These are phyloP conservation scores for Sebastes diploproa DNA, from an alignment of 2,797 vertebrate genomes.

Conservation along the genomic window DNA sequence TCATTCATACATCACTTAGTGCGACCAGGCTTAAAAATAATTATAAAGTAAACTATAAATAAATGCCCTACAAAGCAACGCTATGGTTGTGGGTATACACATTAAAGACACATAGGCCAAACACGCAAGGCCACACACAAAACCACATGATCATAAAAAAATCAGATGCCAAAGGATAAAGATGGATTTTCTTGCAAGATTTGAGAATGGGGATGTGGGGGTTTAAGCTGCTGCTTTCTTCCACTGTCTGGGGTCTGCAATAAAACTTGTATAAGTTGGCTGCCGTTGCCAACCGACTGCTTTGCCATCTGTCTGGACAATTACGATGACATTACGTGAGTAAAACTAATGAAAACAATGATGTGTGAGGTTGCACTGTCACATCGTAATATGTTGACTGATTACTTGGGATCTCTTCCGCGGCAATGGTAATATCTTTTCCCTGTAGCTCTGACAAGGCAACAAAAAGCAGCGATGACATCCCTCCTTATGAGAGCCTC, in stretches of 20 bases:
- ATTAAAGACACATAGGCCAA: neutral
- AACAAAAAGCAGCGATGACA: constrained; percentile 37
- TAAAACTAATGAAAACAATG: constrained; percentile 66
- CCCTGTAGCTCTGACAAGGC: constrained; percentile 27
- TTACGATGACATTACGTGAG: constrained; percentile 22
- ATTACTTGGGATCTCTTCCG: constrained; percentile 52
- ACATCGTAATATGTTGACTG: constrained; percentile 52
- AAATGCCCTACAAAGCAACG: neutral
- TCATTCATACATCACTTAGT: no score
- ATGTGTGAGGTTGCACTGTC: constrained; percentile 52
- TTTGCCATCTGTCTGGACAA: constrained; percentile 54
- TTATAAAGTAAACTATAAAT: neutral
- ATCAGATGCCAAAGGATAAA: neutral
- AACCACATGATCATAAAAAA: neutral
- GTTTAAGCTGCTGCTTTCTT: neutral
- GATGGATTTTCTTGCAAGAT: neutral
- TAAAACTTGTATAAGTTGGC: constrained; percentile 49
- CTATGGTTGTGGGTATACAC: neutral
- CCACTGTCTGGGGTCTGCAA: constrained; percentile 6
- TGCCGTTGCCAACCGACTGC: constrained; percentile 31
- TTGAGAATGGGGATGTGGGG: neutral
- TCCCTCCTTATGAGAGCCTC: constrained; percentile 33
- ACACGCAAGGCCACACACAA: neutral
- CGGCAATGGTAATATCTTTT: constrained; percentile 42
- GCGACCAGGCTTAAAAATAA: no score